phyloP scores from a whole-genome alignment of 64 coral and sea anemone species.

The Anthopleura sola region DNA sequence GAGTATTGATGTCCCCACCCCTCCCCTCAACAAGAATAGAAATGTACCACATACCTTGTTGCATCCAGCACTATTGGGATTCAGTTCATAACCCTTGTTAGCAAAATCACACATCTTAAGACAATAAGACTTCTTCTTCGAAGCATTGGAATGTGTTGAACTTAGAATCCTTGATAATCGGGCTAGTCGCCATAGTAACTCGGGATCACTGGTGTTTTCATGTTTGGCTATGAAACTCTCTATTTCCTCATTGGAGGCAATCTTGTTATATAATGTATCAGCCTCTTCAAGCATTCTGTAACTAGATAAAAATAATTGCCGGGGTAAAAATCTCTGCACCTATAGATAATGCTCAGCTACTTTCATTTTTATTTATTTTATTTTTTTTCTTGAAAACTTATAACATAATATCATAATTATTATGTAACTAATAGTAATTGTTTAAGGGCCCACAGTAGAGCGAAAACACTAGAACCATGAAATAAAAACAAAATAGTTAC shows the following conservation, averaged over 20 bases:
- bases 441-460: too few species aligned
- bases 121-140: background rate
- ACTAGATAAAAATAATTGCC: background rate
- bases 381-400: too few species aligned
- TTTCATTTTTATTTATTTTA: too few species aligned
- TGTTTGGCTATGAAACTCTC: constrained; percentile 1
- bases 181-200: constrained; percentile 1
- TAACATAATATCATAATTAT: too few species aligned
- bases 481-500: too few species aligned
- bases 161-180: background rate
- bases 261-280: constrained; percentile 17
- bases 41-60: too few species aligned
- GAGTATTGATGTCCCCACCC: too few species aligned
- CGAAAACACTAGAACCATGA: too few species aligned
- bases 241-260: background rate
- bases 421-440: too few species aligned
- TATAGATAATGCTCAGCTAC: too few species aligned
- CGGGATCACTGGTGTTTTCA: constrained; percentile 4
- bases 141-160: background rate
- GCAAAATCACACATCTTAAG: background rate
- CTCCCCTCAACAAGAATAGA: too few species aligned
- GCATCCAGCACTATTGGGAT: constrained; percentile 9
- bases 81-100: background rate
- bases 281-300: background rate
- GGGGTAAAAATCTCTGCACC: too few species aligned